phyloP scores from a whole-genome alignment of 2,888 invertebrate species.

The Heteromurus nitidus region DNA sequence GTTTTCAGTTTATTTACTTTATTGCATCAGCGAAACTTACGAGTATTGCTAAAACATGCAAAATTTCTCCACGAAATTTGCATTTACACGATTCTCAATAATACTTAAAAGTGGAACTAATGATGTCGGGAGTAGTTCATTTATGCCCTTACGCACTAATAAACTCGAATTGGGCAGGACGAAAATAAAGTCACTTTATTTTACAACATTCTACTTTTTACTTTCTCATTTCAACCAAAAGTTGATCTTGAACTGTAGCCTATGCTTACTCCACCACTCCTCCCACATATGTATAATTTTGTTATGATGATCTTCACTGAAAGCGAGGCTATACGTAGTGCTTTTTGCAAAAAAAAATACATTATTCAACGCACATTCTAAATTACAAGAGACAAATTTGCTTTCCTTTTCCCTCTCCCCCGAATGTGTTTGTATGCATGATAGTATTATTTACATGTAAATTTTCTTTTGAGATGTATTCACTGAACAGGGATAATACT shows the following conservation, averaged over 20 bases:
- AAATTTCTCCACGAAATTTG: constrained; percentile 28
- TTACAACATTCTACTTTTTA: no score
- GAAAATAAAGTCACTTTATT: not conserved
- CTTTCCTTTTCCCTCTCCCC: constrained; percentile 2
- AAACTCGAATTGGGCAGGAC: no score
- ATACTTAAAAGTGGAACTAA: constrained; percentile 13
- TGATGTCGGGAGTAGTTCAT: constrained; percentile 15
- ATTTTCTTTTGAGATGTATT: constrained; percentile 24
- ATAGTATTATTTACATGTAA: constrained; percentile 51
- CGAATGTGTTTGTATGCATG: not conserved
- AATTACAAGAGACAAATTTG: constrained; percentile 35
- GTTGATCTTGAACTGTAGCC: no score
- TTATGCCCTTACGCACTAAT: not conserved
- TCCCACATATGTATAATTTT: no score
- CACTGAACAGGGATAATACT: not conserved
- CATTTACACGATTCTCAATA: constrained; percentile 19
- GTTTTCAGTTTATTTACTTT: no score
- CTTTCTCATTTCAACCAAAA: constrained; percentile 6
- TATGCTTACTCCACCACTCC: no score
- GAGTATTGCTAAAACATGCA: not conserved
- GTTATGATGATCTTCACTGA: no score
- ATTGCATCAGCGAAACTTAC: no score
- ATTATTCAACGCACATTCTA: constrained; percentile 41
- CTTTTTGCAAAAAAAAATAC: constrained; percentile 31
- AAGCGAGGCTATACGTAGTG: no score